Evolutionary conservation across 1,140 invertebrate genomes (phyloP).

Genomic region (Lineus longissimus): DNA sequence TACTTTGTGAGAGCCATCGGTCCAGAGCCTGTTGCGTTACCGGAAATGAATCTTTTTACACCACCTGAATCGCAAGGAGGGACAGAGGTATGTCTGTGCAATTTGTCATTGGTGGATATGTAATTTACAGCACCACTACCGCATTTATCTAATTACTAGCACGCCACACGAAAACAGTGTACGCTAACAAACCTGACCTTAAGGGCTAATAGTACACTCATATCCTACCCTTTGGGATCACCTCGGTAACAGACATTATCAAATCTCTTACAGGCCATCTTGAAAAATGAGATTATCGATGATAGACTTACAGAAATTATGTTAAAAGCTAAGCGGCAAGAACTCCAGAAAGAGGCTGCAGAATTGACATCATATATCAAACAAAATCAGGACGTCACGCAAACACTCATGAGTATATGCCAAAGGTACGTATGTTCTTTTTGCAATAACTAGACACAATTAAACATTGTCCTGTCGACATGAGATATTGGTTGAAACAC

Average conservation of each 20-base stretch:
- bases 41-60: slow-evolving; percentile 61
- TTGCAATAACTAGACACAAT: too few relatives aligned
- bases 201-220: too few relatives aligned
- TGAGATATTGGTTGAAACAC: slow-evolving; percentile 5
- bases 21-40: slow-evolving; percentile 52
- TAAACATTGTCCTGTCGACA: not conserved
- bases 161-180: too few relatives aligned
- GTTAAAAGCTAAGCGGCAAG: slow-evolving; percentile 66
- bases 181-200: too few relatives aligned
- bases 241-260: too few relatives aligned
- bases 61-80: slow-evolving; percentile 27
- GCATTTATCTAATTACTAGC: too few relatives aligned
- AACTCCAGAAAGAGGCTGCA: slow-evolving; percentile 73
- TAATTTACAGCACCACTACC: not conserved
- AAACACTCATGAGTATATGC: slow-evolving; percentile 78
- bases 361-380: slow-evolving; percentile 81
- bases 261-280: too few relatives aligned
- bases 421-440: slow-evolving; percentile 65
- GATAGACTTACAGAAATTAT: slow-evolving; percentile 73
- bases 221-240: too few relatives aligned
- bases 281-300: slow-evolving; percentile 79
- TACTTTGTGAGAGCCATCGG: slow-evolving; percentile 66
- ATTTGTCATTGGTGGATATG: not conserved
- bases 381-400: slow-evolving; percentile 79
- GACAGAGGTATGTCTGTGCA: slow-evolving; percentile 24